Conservation (phyloP, 2,888 invertebrate species). For the Acanthosoma haemorrhoidale region DNA sequence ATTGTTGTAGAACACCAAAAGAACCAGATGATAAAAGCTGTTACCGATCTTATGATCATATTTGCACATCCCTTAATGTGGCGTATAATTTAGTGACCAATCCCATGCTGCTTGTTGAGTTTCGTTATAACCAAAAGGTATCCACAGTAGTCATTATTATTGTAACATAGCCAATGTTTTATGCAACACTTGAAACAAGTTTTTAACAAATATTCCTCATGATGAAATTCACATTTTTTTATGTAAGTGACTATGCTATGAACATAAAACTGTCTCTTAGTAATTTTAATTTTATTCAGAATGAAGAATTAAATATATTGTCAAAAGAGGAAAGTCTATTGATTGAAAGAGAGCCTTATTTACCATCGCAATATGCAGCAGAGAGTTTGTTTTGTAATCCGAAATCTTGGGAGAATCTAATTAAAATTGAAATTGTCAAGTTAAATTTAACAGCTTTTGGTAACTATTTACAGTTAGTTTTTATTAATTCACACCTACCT, state of each 20-base stretch:
- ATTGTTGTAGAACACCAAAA: background rate
- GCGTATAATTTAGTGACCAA: background rate
- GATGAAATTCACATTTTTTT: too few species aligned
- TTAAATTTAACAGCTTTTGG: conserved; percentile 6
- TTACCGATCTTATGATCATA: background rate
- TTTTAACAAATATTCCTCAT: too few species aligned
- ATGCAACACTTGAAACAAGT: too few species aligned
- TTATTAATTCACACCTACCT: too few species aligned
- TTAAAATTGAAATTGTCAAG: background rate
- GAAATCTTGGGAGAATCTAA: background rate
- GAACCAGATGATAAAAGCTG: background rate
- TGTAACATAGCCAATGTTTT: too few species aligned
- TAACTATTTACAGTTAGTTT: too few species aligned
- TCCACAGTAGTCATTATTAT: too few species aligned
- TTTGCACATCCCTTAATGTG: background rate
- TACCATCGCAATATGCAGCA: background rate
- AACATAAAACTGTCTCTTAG: too few species aligned
- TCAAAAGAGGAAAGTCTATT: background rate
- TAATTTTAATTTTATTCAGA: too few species aligned
- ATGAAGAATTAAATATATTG: background rate
- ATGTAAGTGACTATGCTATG: too few species aligned
- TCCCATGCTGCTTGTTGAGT: background rate
- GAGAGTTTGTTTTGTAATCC: background rate
- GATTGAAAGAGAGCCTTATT: background rate
- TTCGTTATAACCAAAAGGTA: background rate